Base-by-base conservation (phyloP, 2,888 invertebrate species). In the Kryphioiulus occultus region DNA sequence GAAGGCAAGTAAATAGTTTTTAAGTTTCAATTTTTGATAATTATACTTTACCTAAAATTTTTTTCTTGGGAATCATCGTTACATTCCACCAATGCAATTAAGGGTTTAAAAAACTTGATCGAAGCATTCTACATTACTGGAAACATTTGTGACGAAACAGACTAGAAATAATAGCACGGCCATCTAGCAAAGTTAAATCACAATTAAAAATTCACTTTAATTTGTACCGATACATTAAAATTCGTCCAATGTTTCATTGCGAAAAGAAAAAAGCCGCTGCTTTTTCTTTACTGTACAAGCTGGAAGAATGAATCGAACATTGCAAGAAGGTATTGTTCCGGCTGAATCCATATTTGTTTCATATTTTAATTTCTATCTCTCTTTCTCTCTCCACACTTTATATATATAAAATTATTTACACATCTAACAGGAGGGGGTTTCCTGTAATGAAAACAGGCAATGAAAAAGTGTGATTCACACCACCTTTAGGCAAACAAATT, bases 381-480 rank as follows among this genome's bases (percentile, higher is more conserved):
- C 35, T 35, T 7, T 35, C n/a, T n/a, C n/a, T 78, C 78, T 78
- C 30, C 26, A 2, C 78, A 30, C 44, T 85, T 39, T 85, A 42
- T 85, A 42, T 85, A 42, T 85, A 85, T 85, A 85, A 85, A 85
- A 85, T 44, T 85, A 85, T 85, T 85, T 85, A 85, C 85, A 85
- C 85, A 85, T 85, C 44, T 44, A 85, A 85, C 44, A 85, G 44
- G 39, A 78, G 85, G 85, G 85, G 44, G 12, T 39, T 85, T 44
- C 85, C 85, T 85, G 85, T 85, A 85, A 85, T 85, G 85, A 85
- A 85, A 85, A 85, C 85, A 85, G 85, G 85, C 85, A 85, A 85
- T 39, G 44, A 85, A 85, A 84, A 85, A 85, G 85, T 85, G 85
- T 85, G 85, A 85, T 85, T 85, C 85, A 85, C 85, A 85, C 85